phyloP scores from a whole-genome alignment of 2,797 vertebrate species.

The Acanthurus leucopareius region DNA sequence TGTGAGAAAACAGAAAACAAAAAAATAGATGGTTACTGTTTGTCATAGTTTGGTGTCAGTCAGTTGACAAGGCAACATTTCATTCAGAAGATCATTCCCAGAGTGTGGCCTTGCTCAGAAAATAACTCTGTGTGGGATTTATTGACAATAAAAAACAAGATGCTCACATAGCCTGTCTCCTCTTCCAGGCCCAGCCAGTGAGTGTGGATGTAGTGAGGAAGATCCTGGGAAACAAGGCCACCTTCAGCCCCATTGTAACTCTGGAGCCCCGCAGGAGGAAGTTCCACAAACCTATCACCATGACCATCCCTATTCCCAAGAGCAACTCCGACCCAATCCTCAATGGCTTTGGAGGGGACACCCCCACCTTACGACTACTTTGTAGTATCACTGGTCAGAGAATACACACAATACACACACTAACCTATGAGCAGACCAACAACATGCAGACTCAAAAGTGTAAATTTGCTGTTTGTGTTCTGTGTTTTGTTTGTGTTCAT shows the following conservation, averaged over 20 bases:
- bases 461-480: not conserved
- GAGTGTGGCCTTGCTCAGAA: not conserved
- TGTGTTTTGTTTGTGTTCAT: slow-evolving; percentile 36
- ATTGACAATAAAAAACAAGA: no score
- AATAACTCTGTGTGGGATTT: not conserved
- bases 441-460: not conserved
- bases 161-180: slow-evolving; percentile 3
- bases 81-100: not conserved
- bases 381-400: slow-evolving; percentile 97
- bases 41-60: not conserved
- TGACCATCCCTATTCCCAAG: slow-evolving; percentile 97
- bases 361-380: slow-evolving; percentile 93
- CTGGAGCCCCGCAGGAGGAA: slow-evolving; percentile 97
- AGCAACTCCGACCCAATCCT: slow-evolving; percentile 89
- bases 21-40: slow-evolving; percentile 1
- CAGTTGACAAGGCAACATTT: not conserved
- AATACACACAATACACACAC: not conserved
- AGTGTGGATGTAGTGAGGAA: slow-evolving; percentile 92
- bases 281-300: slow-evolving; percentile 99
- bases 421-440: not conserved
- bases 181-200: slow-evolving; percentile 93
- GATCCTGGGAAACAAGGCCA: slow-evolving; percentile 96
- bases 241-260: slow-evolving; percentile 97
- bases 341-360: slow-evolving; percentile 93
- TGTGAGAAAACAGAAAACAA: not conserved